phyloP scores from a whole-genome alignment of 1,140 invertebrate species.

The Asobara japonica region DNA sequence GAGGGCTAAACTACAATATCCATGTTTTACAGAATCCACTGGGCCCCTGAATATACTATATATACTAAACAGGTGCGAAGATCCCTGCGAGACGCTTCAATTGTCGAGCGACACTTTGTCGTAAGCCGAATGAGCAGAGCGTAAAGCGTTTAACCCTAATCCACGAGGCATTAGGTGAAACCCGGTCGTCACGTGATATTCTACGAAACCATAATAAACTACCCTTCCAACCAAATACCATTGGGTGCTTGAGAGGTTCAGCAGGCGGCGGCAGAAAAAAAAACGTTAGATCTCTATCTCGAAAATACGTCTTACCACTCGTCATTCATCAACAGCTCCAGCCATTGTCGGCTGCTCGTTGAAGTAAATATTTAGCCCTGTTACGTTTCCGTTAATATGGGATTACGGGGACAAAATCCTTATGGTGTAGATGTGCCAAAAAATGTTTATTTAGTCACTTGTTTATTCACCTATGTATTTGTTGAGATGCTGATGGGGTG shows the following conservation, averaged over 20 bases:
- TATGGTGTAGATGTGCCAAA: background rate
- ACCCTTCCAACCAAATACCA: slow-evolving; percentile 19
- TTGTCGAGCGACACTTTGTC: slow-evolving; percentile 1
- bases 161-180: slow-evolving; percentile 56
- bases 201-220: slow-evolving; percentile 25
- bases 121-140: slow-evolving; percentile 30
- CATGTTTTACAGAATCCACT: background rate
- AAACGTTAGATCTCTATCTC: slow-evolving; percentile 46
- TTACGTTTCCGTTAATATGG: slow-evolving; percentile 40
- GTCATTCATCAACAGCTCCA: slow-evolving; percentile 32
- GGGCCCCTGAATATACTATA: no score
- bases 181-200: slow-evolving; percentile 48
- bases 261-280: background rate
- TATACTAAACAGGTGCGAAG: background rate
- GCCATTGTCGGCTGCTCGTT: slow-evolving; percentile 29
- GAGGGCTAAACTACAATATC: background rate
- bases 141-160: slow-evolving; percentile 56
- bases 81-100: background rate
- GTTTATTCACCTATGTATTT: no score
- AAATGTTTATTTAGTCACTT: no score
- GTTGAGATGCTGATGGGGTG: no score
- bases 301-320: slow-evolving; percentile 7
- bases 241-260: slow-evolving; percentile 1
- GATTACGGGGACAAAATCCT: background rate
- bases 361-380: slow-evolving; percentile 52